Base-by-base conservation (phyloP, 2,113 vertebrate species). In the Chaetura pelagica region DNA sequence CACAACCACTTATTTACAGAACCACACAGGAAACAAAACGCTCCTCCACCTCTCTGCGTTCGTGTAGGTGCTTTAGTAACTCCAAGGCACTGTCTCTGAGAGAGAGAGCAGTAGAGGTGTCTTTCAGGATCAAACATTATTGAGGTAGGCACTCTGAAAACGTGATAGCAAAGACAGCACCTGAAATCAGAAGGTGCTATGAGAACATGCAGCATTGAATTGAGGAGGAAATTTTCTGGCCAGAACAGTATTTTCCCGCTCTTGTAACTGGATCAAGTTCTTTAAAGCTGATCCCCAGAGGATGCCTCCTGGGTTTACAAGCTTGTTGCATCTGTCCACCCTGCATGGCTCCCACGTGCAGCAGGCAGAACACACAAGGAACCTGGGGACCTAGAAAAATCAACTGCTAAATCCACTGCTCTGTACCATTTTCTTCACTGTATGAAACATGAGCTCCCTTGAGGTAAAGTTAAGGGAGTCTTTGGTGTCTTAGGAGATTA, bases 361-460 rank as follows among this genome's bases (percentile, higher is more conserved):
- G 48, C 42, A 67, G 34, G 72, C 79, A 89, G 67, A 80, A 89
- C 87, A 46, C 38, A 82, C 64, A 61, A 73, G 69, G 66, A 89
- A 66, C 84, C 75, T 68, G 62, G 44, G n/a, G 62, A 77, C 38
- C 1, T 1, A 63, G 52, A 69, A 89, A 73, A 73, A 59, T 48
- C 30, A 78, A 3, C 59, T 21, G 42, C 75, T 80, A 80, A 86
- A 80, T 77, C 79, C 75, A 77, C 35, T 30, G 62, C 35, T 94
- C 59, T 58, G 21, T 94, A 95, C 86, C 89, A 71, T 68, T 62
- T 95, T 89, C 59, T 86, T 67, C 83, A 16, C 58, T 80, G 61
- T 42, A 49, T 57, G 86, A 90, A 95, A 94, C 64, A 81, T 26
- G 27, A 94, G 30, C 27, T 32, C 61, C 44, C 93, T 90, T 77